phyloP scores from a whole-genome alignment of 1,140 invertebrate genomes.

The Nasonia giraulti region DNA sequence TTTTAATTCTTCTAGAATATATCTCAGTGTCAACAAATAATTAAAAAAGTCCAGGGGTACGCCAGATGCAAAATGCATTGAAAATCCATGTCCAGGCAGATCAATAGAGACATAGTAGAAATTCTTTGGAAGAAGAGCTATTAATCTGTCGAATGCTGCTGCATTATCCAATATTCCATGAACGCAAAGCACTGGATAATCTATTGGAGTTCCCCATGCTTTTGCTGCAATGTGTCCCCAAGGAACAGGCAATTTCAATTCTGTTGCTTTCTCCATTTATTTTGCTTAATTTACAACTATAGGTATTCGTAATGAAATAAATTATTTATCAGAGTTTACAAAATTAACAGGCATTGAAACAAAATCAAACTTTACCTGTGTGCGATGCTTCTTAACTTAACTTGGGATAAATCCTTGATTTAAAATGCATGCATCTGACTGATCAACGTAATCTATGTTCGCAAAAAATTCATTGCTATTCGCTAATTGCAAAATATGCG shows the following conservation, averaged over 20 bases:
- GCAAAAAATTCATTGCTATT: too few relatives aligned
- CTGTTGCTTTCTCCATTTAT: slow-evolving; percentile 36
- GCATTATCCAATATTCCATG: slow-evolving; percentile 82
- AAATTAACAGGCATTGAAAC: not conserved
- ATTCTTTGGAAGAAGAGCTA: slow-evolving; percentile 76
- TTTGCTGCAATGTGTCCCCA: slow-evolving; percentile 76
- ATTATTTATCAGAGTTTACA: not conserved
- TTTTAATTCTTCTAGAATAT: slow-evolving; percentile 75
- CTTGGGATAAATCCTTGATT: too few relatives aligned
- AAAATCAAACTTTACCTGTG: not conserved
- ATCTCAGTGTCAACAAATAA: slow-evolving; percentile 72
- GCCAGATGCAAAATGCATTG: slow-evolving; percentile 77
- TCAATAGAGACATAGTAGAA: slow-evolving; percentile 80
- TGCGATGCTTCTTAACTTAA: too few relatives aligned
- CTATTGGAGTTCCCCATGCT: slow-evolving; percentile 77
- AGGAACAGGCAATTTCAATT: slow-evolving; percentile 56
- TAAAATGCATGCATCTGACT: too few relatives aligned
- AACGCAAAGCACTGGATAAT: slow-evolving; percentile 76
- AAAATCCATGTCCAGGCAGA: slow-evolving; percentile 82
- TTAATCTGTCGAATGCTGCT: slow-evolving; percentile 79
- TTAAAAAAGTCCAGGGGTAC: slow-evolving; percentile 71
- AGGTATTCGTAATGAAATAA: not conserved
- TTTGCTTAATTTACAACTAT: not conserved
- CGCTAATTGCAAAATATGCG: too few relatives aligned
- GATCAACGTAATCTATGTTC: too few relatives aligned